Evolutionary conservation across 2,797 vertebrate species (phyloP).

Genomic region (Babyrousa celebensis): DNA sequence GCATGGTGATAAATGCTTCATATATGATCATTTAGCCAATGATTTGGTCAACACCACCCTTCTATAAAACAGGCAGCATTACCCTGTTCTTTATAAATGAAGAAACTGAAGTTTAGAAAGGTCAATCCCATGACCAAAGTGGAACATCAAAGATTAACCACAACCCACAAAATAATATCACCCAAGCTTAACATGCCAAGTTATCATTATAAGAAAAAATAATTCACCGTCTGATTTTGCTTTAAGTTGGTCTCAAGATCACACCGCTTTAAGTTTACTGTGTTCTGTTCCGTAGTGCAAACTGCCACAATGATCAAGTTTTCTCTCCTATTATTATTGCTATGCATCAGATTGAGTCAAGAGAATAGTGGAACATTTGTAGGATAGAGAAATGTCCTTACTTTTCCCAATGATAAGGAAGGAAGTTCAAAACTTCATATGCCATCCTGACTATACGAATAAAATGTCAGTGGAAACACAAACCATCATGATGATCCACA

Average conservation of each 20-base stretch:
- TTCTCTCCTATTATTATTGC: neutral
- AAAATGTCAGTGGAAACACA: constrained; percentile 37
- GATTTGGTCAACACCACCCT: neutral
- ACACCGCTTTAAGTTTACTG: neutral
- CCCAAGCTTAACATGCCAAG: neutral
- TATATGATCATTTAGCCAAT: no score
- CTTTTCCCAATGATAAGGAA: neutral
- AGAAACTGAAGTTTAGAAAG: neutral
- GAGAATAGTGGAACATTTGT: neutral
- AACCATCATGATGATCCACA: constrained; percentile 26
- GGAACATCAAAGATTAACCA: neutral
- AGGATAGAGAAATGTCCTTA: neutral
- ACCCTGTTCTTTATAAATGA: neutral
- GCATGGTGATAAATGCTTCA: neutral
- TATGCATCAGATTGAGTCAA: neutral
- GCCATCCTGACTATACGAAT: neutral
- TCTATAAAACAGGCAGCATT: neutral
- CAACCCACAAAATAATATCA: neutral
- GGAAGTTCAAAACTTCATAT: constrained; percentile 37
- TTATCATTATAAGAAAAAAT: neutral
- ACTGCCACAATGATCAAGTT: rapidly evolving
- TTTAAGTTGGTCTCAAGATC: neutral
- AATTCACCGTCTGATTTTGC: neutral
- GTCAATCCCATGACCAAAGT: neutral
- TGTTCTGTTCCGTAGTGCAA: neutral